Percentiles rank a stretch among this genome's conserved stretches.
phyloP scores from a whole-genome alignment of 1,140 invertebrate genomes.

The Aphaenogaster rudis region DNA sequence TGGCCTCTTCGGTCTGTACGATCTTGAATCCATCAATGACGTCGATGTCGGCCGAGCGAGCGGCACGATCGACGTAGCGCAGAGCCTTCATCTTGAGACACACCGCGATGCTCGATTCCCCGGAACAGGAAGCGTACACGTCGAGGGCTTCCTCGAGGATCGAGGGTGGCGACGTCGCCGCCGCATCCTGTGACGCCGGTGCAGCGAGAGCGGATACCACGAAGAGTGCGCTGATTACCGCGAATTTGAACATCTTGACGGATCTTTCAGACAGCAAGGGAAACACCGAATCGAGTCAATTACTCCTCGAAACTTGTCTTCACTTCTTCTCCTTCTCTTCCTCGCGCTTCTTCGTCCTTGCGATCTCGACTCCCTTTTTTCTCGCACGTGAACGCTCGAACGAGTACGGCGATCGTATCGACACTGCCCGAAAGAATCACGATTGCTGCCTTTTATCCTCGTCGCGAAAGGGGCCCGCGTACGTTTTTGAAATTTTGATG shows the following conservation, averaged over 20 bases:
- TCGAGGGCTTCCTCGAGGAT: constrained; percentile 86
- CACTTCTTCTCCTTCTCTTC: constrained; percentile 23
- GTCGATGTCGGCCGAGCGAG: constrained; percentile 85
- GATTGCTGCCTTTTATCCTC: constrained; percentile 87
- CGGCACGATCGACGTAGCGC: constrained; percentile 83
- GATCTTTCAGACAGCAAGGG: background rate
- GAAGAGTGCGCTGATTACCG: constrained; percentile 86
- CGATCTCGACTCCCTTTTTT: background rate
- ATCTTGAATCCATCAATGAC: constrained; percentile 91
- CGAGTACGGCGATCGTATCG: constrained; percentile 85
- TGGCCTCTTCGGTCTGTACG: constrained; percentile 88
- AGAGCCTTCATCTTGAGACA: constrained; percentile 90
- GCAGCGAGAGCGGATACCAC: constrained; percentile 85
- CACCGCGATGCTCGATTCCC: constrained; percentile 90
- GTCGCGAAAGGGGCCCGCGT: constrained; percentile 87
- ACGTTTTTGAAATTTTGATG: constrained; percentile 89
- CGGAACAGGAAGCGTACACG: constrained; percentile 88
- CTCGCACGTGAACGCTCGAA: constrained; percentile 71
- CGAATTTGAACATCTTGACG: constrained; percentile 88
- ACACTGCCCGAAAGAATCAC: constrained; percentile 87
- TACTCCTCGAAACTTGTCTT: constrained; percentile 36
- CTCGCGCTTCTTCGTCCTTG: constrained; percentile 2
- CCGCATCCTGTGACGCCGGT: constrained; percentile 84
- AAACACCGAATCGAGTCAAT: constrained; percentile 26
- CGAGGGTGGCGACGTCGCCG: constrained; percentile 71